These are phyloP conservation scores for Torymus texanus DNA, from an alignment of 2,888 invertebrate species.

Conservation along the genomic window DNA sequence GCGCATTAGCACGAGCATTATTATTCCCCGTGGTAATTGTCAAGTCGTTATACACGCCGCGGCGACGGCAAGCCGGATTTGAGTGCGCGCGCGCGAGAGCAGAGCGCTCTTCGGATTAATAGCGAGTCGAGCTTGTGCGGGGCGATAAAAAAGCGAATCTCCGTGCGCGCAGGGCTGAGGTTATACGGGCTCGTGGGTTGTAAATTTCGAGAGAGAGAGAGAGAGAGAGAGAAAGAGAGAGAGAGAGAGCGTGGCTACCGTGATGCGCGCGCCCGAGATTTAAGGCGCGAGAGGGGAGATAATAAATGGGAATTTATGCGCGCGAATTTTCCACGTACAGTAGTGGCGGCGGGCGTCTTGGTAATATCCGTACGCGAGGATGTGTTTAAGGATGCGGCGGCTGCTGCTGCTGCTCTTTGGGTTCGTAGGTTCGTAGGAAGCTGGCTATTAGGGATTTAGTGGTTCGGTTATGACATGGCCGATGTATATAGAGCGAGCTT, in stretches of 20 bases:
- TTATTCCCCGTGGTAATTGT: slow-evolving; percentile 33
- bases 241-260: slow-evolving; percentile 38
- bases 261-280: not conserved
- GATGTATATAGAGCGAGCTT: not conserved
- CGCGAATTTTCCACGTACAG: not conserved
- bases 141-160: slow-evolving; percentile 33
- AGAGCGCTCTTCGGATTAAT: slow-evolving; percentile 37
- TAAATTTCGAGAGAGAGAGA: slow-evolving; percentile 40
- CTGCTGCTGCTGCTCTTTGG: too few species aligned
- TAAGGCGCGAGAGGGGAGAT: not conserved
- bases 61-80: not conserved
- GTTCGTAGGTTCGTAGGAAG: too few species aligned
- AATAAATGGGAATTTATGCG: slow-evolving; percentile 33
- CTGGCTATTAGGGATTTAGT: too few species aligned
- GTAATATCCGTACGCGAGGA: too few species aligned
- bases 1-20: slow-evolving; percentile 14
- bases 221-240: slow-evolving; percentile 22
- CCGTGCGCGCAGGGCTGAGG: not conserved
- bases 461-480: too few species aligned
- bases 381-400: too few species aligned
- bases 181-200: not conserved
- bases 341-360: too few species aligned
- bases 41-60: slow-evolving; percentile 28
- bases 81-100: not conserved
- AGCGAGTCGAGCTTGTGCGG: not conserved